Conservation (phyloP, 2,113 vertebrate genomes). For the Lagopus leucura region DNA sequence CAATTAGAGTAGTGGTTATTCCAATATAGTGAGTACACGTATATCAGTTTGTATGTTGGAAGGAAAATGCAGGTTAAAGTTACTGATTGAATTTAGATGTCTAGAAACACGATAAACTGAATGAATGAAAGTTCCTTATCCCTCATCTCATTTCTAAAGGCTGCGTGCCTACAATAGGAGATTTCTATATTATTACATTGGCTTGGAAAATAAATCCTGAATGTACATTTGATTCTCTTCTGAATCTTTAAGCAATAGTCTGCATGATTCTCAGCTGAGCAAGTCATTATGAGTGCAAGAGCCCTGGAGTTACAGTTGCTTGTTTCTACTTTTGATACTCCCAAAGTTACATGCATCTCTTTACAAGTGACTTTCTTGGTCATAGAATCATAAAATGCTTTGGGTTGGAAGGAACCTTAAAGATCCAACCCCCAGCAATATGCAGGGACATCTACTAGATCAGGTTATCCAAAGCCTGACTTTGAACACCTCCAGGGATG, state of each 20-base stretch:
- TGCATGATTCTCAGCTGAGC: neutral
- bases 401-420: neutral
- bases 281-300: neutral
- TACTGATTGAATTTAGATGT: neutral
- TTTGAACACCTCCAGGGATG: neutral
- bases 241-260: neutral
- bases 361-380: neutral
- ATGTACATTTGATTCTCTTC: neutral
- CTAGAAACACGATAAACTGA: neutral
- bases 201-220: neutral
- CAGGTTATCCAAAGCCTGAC: neutral
- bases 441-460: no score
- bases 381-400: neutral
- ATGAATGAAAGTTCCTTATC: neutral
- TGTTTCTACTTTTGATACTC: neutral
- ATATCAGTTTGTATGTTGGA: neutral
- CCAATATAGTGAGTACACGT: neutral
- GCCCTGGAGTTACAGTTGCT: neutral
- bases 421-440: no score
- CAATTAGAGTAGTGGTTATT: neutral
- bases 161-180: neutral
- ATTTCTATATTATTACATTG: neutral
- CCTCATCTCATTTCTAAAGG: neutral
- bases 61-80: neutral
- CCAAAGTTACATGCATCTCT: neutral